A percentile compares a stretch with the other conserved stretches of the same genome.
phyloP scores from a whole-genome alignment of 2,797 vertebrate species.

The Myotis daubentonii region DNA sequence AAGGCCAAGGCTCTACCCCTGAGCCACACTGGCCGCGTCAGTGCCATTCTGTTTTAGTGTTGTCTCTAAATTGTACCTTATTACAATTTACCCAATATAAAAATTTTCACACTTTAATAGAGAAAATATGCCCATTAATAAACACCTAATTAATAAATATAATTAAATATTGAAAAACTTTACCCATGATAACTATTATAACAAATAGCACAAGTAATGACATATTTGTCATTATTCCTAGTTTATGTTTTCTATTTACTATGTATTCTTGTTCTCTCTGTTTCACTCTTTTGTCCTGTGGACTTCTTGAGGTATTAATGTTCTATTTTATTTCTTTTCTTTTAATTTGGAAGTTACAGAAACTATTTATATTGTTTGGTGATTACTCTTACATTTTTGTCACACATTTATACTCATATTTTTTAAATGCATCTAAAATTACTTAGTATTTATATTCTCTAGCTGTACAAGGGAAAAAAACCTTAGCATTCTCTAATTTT shows the following conservation, averaged over 20 bases:
- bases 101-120: not conserved
- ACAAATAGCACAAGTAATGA: not conserved
- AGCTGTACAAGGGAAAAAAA: not conserved
- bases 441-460: not conserved
- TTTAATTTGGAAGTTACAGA: not conserved
- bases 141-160: not conserved
- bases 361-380: not conserved
- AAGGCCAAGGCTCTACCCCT: no score
- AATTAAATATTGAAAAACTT: not conserved
- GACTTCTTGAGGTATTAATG: not conserved
- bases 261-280: not conserved
- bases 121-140: not conserved
- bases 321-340: not conserved
- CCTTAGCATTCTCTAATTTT: not conserved
- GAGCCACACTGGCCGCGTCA: no score
- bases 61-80: not conserved
- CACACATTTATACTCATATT: not conserved
- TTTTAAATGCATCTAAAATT: not conserved
- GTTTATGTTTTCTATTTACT: not conserved
- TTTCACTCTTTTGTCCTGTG: not conserved
- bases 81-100: not conserved
- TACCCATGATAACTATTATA: not conserved
- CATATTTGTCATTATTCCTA: not conserved
- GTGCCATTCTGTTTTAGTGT: not conserved
- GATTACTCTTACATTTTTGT: not conserved